Evolutionary conservation across 2,888 invertebrate species (phyloP).

Genomic region (Polia nebulosa): DNA sequence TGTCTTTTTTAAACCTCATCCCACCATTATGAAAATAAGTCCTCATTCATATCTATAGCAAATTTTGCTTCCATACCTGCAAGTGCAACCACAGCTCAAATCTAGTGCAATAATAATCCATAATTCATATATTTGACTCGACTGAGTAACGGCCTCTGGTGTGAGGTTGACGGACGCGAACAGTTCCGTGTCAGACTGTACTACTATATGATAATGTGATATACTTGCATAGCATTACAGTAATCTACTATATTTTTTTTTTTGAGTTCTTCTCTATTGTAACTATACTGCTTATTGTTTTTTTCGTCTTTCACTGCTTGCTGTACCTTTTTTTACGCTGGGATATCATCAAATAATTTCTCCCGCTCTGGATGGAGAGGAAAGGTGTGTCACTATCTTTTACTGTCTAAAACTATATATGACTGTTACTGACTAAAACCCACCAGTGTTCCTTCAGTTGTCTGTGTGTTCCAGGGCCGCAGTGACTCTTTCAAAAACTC

Average conservation of each 20-base stretch:
- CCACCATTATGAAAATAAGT: not conserved
- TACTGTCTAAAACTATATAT: too few relatives aligned
- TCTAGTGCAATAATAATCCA: constrained; percentile 45
- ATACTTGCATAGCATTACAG: constrained; percentile 10
- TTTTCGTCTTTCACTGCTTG: not conserved
- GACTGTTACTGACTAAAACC: too few relatives aligned
- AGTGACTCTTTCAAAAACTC: too few relatives aligned
- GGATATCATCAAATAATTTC: too few relatives aligned
- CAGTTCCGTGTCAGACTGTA: constrained; percentile 47
- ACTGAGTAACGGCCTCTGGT: constrained; percentile 45
- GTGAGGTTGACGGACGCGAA: constrained; percentile 57
- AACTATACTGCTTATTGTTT: not conserved
- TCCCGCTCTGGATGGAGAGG: too few relatives aligned
- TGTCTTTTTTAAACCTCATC: not conserved
- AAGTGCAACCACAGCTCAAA: constrained; percentile 20
- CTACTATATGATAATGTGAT: constrained; percentile 24
- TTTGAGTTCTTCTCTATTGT: not conserved
- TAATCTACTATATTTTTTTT: not conserved
- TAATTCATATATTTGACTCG: constrained; percentile 52
- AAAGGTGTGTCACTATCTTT: too few relatives aligned
- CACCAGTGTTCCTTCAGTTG: too few relatives aligned
- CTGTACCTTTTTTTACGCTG: too few relatives aligned
- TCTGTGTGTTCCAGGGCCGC: too few relatives aligned
- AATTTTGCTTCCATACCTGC: not conserved
- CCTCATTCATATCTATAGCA: not conserved